Evolutionary conservation across 2,888 invertebrate species (phyloP).

Genomic region (Lottia gigantea): DNA sequence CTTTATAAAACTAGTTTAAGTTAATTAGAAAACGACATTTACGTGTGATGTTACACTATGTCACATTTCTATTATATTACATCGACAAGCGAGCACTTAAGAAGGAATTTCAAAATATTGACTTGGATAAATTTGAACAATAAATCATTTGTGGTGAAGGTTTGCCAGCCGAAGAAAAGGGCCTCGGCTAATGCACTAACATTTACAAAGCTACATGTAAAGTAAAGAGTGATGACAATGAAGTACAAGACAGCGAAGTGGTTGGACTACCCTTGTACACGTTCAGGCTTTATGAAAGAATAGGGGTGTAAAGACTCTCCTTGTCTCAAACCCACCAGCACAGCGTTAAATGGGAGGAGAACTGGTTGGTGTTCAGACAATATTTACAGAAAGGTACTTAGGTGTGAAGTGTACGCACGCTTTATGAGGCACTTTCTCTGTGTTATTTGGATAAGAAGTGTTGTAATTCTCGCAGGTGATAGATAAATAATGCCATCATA

Average conservation of each 20-base stretch:
- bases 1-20: constrained; percentile 10
- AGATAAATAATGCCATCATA: constrained; percentile 5
- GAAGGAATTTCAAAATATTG: constrained; percentile 21
- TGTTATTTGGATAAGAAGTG: not conserved
- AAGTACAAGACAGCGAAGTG: constrained; percentile 15
- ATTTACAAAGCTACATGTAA: constrained; percentile 24
- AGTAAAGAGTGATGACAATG: constrained; percentile 17
- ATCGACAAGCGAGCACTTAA: constrained; percentile 1
- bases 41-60: constrained; percentile 17
- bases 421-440: not conserved
- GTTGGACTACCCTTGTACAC: constrained; percentile 1
- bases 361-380: not conserved
- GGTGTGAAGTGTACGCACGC: not conserved
- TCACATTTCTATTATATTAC: constrained; percentile 3
- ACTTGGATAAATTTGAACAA: constrained; percentile 16
- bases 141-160: constrained; percentile 14
- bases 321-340: constrained; percentile 7
- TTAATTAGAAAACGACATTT: constrained; percentile 17
- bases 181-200: constrained; percentile 21
- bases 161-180: not conserved
- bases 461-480: constrained; percentile 11
- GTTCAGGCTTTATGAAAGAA: not conserved
- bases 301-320: not conserved
- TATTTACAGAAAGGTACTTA: constrained; percentile 5
- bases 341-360: not conserved